These are phyloP conservation scores for Sparidentex hasta DNA, from an alignment of 2,797 vertebrate genomes.

Conservation along the genomic window DNA sequence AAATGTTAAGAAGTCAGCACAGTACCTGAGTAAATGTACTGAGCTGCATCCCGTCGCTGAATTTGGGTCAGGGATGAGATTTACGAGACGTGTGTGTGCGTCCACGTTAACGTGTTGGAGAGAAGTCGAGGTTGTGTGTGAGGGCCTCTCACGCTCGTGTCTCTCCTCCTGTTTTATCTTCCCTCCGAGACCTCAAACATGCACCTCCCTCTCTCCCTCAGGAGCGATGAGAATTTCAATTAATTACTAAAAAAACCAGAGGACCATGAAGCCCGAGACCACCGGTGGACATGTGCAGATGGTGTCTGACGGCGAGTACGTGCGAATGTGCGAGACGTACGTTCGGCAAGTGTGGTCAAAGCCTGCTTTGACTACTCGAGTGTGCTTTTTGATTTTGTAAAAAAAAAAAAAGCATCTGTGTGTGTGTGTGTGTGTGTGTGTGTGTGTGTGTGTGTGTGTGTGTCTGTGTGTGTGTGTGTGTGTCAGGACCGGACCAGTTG, in stretches of 20 bases:
- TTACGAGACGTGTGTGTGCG: background rate
- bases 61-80: too few species aligned
- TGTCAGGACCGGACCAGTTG: slow-evolving; percentile 36
- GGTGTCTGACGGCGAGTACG: slow-evolving; percentile 20
- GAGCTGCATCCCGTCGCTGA: too few species aligned
- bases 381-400: slow-evolving; percentile 49
- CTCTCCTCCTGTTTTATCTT: slow-evolving; percentile 30
- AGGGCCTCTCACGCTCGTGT: slow-evolving; percentile 29
- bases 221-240: slow-evolving; percentile 63
- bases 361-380: slow-evolving; percentile 62
- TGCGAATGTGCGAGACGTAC: slow-evolving; percentile 16
- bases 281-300: slow-evolving; percentile 56
- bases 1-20: too few species aligned
- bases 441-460: slow-evolving; percentile 19
- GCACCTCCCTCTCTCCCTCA: slow-evolving; percentile 39
- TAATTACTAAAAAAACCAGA: slow-evolving; percentile 70
- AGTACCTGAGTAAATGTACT: too few species aligned
- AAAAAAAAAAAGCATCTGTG: background rate
- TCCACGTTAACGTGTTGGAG: background rate
- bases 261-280: slow-evolving; percentile 59
- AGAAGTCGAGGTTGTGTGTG: background rate
- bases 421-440: slow-evolving; percentile 35
- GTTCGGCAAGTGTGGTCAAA: slow-evolving; percentile 49
- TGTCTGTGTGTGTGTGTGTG: slow-evolving; percentile 39
- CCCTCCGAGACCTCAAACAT: slow-evolving; percentile 48